These are phyloP conservation scores for Drosophila funebris DNA, from an alignment of 1,140 invertebrate species.

Conservation along the genomic window DNA sequence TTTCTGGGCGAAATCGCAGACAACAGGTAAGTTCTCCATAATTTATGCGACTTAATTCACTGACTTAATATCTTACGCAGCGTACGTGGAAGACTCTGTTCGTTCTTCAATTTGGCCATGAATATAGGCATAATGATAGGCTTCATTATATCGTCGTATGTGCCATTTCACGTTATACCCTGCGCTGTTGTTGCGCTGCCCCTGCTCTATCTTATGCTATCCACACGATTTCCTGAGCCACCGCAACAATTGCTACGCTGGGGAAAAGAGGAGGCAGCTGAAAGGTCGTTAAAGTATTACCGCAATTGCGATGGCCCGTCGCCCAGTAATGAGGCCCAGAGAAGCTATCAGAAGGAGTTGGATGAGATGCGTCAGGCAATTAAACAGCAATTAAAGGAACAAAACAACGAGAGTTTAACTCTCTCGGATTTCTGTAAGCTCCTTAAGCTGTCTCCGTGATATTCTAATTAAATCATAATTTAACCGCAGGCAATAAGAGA, in stretches of 20 bases:
- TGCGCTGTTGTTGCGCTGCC: constrained; percentile 58
- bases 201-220: constrained; percentile 46
- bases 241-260: constrained; percentile 66
- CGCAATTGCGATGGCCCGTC: constrained; percentile 40
- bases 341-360: constrained; percentile 53
- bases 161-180: constrained; percentile 72
- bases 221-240: constrained; percentile 64
- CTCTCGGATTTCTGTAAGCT: constrained; percentile 69
- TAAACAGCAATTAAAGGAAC: constrained; percentile 35
- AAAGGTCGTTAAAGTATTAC: constrained; percentile 64
- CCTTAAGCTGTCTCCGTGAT: background rate
- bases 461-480: background rate
- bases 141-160: constrained; percentile 61
- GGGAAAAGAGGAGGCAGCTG: constrained; percentile 45
- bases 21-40: constrained; percentile 51
- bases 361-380: constrained; percentile 63
- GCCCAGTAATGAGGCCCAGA: constrained; percentile 42
- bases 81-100: constrained; percentile 72
- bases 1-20: constrained; percentile 81
- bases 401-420: constrained; percentile 20
- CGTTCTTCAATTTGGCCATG: constrained; percentile 59
- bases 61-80: constrained; percentile 20
- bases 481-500: constrained; percentile 53
- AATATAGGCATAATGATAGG: constrained; percentile 71
- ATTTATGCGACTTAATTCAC: background rate